Evolutionary conservation across 1,140 invertebrate genomes (phyloP), one percentile per base, ranked within the genome.

Genomic region (Drosophila quadrilineata): DNA sequence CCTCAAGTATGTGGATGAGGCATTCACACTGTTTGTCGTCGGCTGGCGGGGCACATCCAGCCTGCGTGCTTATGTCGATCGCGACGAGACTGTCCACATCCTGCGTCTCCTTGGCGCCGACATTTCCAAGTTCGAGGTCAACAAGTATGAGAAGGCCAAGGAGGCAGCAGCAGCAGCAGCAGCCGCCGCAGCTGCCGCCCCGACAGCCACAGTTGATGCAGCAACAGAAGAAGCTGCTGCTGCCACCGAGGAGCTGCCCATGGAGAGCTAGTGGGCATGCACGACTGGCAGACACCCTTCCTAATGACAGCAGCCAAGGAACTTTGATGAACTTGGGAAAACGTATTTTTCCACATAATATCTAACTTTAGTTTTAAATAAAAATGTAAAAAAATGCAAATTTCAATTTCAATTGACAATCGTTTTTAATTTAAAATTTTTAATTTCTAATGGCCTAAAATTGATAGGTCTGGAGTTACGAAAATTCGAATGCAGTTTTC

Each of bases 11-110:
- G 90, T 91, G 58, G 94, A 95, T 70, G 71, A 91, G 35, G 87
- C 89, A 12, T 88, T 91, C 2, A 91, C 91, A 3, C 90, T 98
- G 17, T 92, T 93, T 19, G 89, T 98, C 33, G 96, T 96, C 48
- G 97, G 96, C 0, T 98, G 97, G 97, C 93, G 94, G 74, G 97
- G 97, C n/a, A 95, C 93, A 6, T 93, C 93, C 58, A 96, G 96
- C 3, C 88, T 98, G 17, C 92, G 97, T 24, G 96, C 95, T 9
- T 99, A 98, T 89, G 94, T 97, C 10, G 93, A 95, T 16, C 91
- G 93, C 46, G 92, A 93, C 64, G 96, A 97, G 87, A 93, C 96
- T 12, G 92, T 96, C 24, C 97, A 98, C 90, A 95, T 95, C 67
- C 90, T 98, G 24, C 90, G 96, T 8, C 89, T 98, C 45, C 92